These are phyloP conservation scores for Leiothrix lutea DNA, from an alignment of 2,113 vertebrate species.

Conservation along the genomic window DNA sequence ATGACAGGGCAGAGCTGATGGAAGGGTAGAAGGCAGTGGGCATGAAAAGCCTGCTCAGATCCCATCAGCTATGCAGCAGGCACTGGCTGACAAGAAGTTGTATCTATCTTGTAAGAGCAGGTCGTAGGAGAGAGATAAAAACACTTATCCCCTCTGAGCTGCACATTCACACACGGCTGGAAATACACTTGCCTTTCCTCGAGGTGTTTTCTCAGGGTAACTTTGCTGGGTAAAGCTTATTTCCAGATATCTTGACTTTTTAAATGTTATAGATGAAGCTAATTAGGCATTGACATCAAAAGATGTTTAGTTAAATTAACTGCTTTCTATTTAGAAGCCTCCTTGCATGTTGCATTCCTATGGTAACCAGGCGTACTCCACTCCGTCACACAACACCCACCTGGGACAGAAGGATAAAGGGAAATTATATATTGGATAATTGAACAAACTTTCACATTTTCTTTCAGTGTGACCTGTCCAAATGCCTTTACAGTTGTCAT, in stretches of 20 bases:
- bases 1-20: background rate
- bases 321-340: background rate
- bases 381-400: background rate
- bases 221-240: background rate
- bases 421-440: background rate
- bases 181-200: background rate
- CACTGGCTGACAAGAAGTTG: background rate
- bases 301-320: background rate
- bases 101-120: background rate
- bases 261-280: background rate
- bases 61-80: background rate
- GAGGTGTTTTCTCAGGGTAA: background rate
- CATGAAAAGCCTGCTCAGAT: background rate
- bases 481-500: background rate
- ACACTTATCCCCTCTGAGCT: background rate
- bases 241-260: background rate
- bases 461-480: background rate
- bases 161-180: rapidly evolving
- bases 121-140: background rate
- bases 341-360: background rate
- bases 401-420: background rate
- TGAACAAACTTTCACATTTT: background rate
- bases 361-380: background rate
- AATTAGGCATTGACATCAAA: background rate
- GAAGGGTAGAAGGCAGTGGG: background rate